Conservation (phyloP, 2,888 invertebrate species). For the Tolmerus cingulatus region DNA sequence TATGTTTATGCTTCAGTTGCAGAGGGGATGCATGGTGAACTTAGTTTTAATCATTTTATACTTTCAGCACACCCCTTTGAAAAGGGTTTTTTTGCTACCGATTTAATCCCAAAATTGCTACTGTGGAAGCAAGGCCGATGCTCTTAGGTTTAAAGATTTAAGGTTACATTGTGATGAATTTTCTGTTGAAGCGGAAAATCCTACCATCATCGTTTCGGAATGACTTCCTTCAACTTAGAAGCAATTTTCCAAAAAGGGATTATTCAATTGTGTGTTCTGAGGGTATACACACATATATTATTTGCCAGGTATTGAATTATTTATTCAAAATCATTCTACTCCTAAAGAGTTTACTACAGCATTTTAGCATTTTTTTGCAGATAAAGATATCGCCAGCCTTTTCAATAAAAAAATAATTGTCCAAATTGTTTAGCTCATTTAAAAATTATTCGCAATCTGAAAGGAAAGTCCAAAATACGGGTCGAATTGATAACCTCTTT, state of each 20-base stretch:
- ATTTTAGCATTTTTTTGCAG: too few species aligned
- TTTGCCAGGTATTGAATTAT: too few species aligned
- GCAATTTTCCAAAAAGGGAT: neutral
- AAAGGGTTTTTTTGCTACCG: neutral
- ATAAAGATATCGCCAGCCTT: too few species aligned
- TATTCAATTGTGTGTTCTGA: neutral
- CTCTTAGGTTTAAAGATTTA: neutral
- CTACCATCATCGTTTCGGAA: neutral
- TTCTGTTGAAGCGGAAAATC: neutral
- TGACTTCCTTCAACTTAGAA: neutral
- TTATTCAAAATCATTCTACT: too few species aligned
- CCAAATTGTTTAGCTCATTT: too few species aligned
- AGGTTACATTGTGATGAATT: neutral
- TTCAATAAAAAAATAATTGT: too few species aligned
- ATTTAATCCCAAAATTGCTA: neutral
- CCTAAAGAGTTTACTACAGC: too few species aligned
- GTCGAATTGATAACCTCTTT: too few species aligned
- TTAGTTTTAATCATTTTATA: neutral
- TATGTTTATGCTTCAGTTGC: neutral
- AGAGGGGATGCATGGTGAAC: neutral
- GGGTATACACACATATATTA: too few species aligned
- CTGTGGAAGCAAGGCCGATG: neutral
- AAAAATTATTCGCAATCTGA: too few species aligned
- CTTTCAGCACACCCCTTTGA: neutral
- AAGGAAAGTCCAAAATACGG: too few species aligned